phyloP scores from a whole-genome alignment of 2,113 vertebrate genomes.

The Malurus alboscapulatus region DNA sequence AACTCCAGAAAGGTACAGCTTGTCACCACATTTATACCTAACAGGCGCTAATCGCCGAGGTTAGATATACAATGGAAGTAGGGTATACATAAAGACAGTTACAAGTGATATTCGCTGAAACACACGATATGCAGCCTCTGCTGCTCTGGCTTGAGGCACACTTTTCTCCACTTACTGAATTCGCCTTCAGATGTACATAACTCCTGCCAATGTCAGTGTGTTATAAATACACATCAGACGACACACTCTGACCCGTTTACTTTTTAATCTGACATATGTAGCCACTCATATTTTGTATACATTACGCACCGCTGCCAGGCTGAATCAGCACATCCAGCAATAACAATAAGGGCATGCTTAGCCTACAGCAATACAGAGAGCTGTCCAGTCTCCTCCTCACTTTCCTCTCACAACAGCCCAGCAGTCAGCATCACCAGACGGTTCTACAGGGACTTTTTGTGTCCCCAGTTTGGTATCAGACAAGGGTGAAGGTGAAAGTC shows the following conservation, averaged over 20 bases:
- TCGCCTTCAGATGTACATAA: background rate
- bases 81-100: background rate
- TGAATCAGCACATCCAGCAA: slow-evolving; percentile 14
- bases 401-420: background rate
- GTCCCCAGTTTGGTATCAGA: background rate
- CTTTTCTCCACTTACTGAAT: background rate
- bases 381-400: background rate
- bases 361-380: background rate
- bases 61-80: slow-evolving; percentile 14
- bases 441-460: background rate
- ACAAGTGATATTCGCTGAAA: background rate
- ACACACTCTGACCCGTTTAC: background rate
- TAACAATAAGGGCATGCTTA: background rate
- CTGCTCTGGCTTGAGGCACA: background rate
- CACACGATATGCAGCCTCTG: background rate
- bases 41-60: background rate
- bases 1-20: slow-evolving; percentile 49
- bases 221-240: background rate
- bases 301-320: background rate
- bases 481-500: background rate
- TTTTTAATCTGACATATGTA: background rate
- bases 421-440: background rate
- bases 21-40: slow-evolving; percentile 34
- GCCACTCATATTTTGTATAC: slow-evolving; percentile 24
- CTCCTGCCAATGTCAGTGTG: background rate